Percentiles rank a stretch among this genome's conserved stretches.
Evolutionary conservation across 53 echinoderm and acorn worm genomes (phyloP).

Genomic region (Echinometra lucunter): DNA sequence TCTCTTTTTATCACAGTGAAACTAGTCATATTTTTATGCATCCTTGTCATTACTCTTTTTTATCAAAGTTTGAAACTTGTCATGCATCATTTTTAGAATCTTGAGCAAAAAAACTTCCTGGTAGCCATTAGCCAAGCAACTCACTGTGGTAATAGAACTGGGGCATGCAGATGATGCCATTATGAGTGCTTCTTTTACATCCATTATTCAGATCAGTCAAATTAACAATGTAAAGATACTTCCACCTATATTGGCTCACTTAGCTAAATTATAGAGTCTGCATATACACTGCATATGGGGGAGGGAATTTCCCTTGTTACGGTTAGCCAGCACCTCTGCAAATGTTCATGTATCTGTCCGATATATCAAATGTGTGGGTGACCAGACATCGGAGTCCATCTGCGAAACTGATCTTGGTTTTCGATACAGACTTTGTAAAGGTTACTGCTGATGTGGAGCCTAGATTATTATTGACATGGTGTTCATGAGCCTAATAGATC

Average conservation of each 20-base stretch:
- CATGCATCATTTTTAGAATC: background rate
- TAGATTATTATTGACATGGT: constrained; percentile 7
- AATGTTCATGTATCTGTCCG: background rate
- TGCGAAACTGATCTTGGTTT: background rate
- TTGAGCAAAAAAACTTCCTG: background rate
- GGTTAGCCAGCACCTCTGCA: background rate
- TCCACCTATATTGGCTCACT: background rate
- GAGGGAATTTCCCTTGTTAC: background rate
- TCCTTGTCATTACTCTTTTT: no score
- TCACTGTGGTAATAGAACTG: background rate
- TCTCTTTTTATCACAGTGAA: no score
- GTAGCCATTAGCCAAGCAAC: background rate
- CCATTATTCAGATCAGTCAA: no score
- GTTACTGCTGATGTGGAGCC: background rate
- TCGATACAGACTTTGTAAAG: constrained; percentile 2
- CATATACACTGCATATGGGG: background rate
- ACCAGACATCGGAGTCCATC: background rate
- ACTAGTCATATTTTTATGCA: no score
- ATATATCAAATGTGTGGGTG: background rate
- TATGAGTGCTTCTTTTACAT: no score
- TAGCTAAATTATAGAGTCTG: background rate
- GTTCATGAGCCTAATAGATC: background rate
- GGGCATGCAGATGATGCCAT: background rate
- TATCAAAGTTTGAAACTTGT: background rate
- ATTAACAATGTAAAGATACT: no score